Conservation (phyloP, 2,888 invertebrate genomes). For the Sialis fuliginosa region DNA sequence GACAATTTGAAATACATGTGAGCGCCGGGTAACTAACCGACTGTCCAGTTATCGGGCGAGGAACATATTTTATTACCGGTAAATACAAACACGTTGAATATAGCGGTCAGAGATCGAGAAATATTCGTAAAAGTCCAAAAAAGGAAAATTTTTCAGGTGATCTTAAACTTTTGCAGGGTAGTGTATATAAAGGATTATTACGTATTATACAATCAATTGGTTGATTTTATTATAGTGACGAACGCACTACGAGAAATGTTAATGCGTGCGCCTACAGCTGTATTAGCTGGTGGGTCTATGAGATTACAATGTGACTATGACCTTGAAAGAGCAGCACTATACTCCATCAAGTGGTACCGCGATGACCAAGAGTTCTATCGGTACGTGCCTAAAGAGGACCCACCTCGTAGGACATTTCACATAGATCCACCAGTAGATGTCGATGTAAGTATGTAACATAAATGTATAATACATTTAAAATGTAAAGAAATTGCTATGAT, state of each 20-base stretch:
- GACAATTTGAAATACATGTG: no score
- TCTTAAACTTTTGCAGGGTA: no score
- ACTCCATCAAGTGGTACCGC: slow-evolving; percentile 6
- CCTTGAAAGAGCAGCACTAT: slow-evolving; percentile 14
- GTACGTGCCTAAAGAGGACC: slow-evolving; percentile 6
- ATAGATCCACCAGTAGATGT: slow-evolving; percentile 4
- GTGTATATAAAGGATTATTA: no score
- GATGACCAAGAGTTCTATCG: slow-evolving; percentile 6
- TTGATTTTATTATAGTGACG: slow-evolving; percentile 2
- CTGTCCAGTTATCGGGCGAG: no score
- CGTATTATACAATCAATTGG: neutral
- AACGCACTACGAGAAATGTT: slow-evolving; percentile 3
- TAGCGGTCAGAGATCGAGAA: no score
- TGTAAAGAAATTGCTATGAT: neutral
- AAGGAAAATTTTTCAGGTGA: no score
- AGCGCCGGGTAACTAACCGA: no score
- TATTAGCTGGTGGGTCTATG: slow-evolving; percentile 18
- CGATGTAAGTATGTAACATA: slow-evolving; percentile 4
- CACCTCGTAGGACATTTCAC: slow-evolving; percentile 2
- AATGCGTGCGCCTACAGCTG: slow-evolving; percentile 17
- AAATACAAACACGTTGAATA: no score
- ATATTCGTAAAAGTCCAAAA: no score
- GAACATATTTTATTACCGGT: no score
- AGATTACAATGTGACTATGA: slow-evolving; percentile 22
- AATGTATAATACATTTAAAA: neutral